These are phyloP conservation scores for Acestrorhynchus altus DNA, from an alignment of 2,797 vertebrate species.

Conservation along the genomic window DNA sequence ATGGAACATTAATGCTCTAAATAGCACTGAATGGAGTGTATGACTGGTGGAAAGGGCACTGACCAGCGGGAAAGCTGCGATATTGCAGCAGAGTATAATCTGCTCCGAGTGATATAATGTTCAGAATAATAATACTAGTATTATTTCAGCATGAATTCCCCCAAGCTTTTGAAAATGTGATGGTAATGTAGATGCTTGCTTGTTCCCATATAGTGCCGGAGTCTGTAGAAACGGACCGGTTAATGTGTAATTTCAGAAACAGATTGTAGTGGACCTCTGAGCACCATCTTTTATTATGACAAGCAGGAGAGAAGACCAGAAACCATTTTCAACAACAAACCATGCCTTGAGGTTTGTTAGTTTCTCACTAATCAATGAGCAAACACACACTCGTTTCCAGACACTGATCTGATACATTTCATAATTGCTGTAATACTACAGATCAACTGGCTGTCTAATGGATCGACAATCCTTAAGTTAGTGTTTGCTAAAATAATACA, in stretches of 20 bases:
- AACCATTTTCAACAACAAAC: background rate
- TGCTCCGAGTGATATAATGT: background rate
- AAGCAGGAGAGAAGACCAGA: background rate
- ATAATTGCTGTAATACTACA: too few species aligned
- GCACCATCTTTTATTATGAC: background rate
- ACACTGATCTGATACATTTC: too few species aligned
- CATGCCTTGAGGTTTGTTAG: background rate
- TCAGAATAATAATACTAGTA: background rate
- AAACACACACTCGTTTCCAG: background rate
- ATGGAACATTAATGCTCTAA: background rate
- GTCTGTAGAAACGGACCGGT: background rate
- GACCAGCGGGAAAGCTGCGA: background rate
- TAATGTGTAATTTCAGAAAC: background rate
- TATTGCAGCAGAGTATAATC: background rate
- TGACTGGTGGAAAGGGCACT: background rate
- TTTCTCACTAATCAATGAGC: background rate
- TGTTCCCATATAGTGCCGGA: background rate
- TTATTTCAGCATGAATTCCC: constrained; percentile 16
- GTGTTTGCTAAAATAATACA: too few species aligned
- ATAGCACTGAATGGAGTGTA: background rate
- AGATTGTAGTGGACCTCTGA: background rate
- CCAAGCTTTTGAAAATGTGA: background rate
- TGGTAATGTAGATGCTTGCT: constrained; percentile 4
- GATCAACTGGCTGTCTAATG: too few species aligned
- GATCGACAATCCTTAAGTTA: too few species aligned